Base-by-base conservation (phyloP, 2,113 vertebrate species). In the Corythoichthys intestinalis region DNA sequence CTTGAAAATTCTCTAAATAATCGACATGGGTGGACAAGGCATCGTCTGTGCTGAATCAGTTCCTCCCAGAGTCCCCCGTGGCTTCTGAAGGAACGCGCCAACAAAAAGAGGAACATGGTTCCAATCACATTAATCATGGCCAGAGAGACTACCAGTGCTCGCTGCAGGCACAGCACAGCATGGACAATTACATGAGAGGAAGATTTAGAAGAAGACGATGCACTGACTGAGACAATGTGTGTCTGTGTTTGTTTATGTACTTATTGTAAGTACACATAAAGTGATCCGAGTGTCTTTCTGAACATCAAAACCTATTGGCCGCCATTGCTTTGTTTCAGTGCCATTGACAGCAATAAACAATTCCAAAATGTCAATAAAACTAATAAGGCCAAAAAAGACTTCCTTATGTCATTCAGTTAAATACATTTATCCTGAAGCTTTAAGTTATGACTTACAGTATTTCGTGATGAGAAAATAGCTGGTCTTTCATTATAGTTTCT, bases 41-140 rank as follows among this genome's bases (percentile, higher is more conserved):
- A 35, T 62, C 6, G 20, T 38, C 34, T 3, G 9, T n/a, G 73
- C 83, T 80, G 85, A 84, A 78, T 77, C 75, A 70, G 80, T 77
- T 50, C 69, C 73, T 75, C 81, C 79, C 83, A 52, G 66, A 59
- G 70, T 88, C 78, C 87, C 88, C 75, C 20, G 75, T 63, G 78
- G 83, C 78, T 79, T 73, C 41, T 59, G 53, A 1, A 35, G 53
- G 69, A 84, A 83, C 39, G 48, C 84, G 75, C 74, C 81, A 81
- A 84, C 86, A 77, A 71, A 80, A 78, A 74, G 77, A 73, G 72
- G 74, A 80, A 73, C 64, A 56, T 64, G 64, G 66, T 81, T 81
- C 65, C 81, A 71, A 80, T 89, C 85, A 77, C 87, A 90, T 92
- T 89, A 90, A 91, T 92, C 88, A 89, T 82, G 69, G 86, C 88